Evolutionary conservation across 2,113 vertebrate species (phyloP), one percentile per base, ranked within the genome.

Genomic region (Tragelaphus scriptus): DNA sequence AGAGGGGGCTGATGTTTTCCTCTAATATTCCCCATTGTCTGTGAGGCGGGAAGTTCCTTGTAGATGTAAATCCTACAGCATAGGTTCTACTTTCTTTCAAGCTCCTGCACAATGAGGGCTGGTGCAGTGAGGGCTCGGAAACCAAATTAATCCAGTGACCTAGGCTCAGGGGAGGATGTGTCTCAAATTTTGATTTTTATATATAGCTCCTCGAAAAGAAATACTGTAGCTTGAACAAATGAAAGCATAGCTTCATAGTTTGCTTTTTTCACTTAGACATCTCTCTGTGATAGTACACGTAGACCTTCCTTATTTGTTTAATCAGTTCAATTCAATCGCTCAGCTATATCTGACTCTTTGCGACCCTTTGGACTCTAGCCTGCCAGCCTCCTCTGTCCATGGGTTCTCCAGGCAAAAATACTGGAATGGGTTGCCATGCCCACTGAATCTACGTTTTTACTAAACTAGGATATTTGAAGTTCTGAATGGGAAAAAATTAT

Each of bases 361-460:
- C 0, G 0, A 40, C 11, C 36, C 68, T 71, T 71, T 23, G 68
- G 68, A 21, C n/a, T 75, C 3, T 40, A 40, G 68, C 36, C 21
- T 75, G 19, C 68, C 36, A 75, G 36, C 36, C 68, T 75, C 21
- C 68, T 40, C 68, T 75, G 36, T 75, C 68, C 36, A 75, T 25
- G 21, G 10, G 68, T 75, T 75, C 36, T 13, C n/a, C 36, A 40
- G 36, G 21, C 68, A 75, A 25, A 75, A 75, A 75, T 75, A 75
- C 21, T 75, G n/a, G 36, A 75, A 6, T 40, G 21, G 40, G 40
- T 77, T 77, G 23, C 71, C 12, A 26, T 77, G 71, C 40, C 40
- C 71, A 93, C 0, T 94, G 8, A 95, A 91, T 89, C 56, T 82
- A 96, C 68, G 84, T 95, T 85, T 77, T 97, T 95, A 56, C 3